These are phyloP conservation scores for Polydrusus pterygomalis DNA, from an alignment of 2,888 invertebrate species.

Conservation along the genomic window DNA sequence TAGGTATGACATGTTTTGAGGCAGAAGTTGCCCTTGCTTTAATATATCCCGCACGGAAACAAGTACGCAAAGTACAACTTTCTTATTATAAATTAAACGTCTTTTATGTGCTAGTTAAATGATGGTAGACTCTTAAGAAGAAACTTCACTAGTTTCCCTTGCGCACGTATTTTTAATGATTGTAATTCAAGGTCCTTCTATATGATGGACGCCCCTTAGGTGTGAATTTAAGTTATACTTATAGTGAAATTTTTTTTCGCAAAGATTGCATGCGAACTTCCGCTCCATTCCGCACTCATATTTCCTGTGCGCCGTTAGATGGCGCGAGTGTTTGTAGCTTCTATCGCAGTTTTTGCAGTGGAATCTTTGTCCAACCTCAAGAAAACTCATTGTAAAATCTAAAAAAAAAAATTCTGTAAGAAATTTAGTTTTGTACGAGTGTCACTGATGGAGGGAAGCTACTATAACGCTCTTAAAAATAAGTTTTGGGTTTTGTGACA, in stretches of 20 bases:
- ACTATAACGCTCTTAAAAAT: too few relatives aligned
- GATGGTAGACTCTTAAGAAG: too few relatives aligned
- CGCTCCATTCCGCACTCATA: slow-evolving; percentile 90
- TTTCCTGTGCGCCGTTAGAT: slow-evolving; percentile 85
- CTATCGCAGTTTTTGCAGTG: slow-evolving; percentile 71
- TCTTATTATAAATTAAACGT: too few relatives aligned
- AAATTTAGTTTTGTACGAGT: not conserved
- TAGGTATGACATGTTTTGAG: too few relatives aligned
- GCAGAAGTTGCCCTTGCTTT: too few relatives aligned
- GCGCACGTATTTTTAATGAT: too few relatives aligned
- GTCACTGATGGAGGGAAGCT: too few relatives aligned
- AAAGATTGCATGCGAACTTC: slow-evolving; percentile 85
- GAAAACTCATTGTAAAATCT: slow-evolving; percentile 16
- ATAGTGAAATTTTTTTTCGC: slow-evolving; percentile 68
- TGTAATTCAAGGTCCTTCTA: not conserved
- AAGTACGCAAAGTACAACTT: too few relatives aligned
- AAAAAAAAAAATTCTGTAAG: not conserved
- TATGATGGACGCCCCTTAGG: slow-evolving; percentile 2
- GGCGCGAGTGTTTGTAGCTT: slow-evolving; percentile 86
- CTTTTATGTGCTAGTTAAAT: too few relatives aligned
- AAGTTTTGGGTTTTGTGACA: too few relatives aligned
- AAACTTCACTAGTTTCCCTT: too few relatives aligned
- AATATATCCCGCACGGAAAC: too few relatives aligned
- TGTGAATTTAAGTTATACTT: slow-evolving; percentile 32
- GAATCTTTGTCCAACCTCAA: not conserved